Base-by-base conservation (phyloP, 92 coral and sea anemone genomes). In the Desmophyllum pertusum region DNA sequence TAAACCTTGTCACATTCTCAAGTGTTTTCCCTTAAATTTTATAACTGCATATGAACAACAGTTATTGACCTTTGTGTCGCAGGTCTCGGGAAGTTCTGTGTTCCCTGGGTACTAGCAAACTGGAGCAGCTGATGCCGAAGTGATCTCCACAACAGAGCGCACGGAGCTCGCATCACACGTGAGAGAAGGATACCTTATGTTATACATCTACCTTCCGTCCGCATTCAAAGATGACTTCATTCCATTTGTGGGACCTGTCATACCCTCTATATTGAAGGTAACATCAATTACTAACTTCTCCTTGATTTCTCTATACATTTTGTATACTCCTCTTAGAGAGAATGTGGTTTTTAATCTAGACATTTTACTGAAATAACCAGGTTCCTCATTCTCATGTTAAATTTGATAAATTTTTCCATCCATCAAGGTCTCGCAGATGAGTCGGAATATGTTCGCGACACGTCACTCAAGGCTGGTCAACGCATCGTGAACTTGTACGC, bases 71-170 rank as follows among this genome's bases (percentile, higher is more conserved):
- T 83, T 19, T 37, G 40, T 57, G 15, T 66, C 39, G 17, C 61
- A 96, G 99, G 99, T 85, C 93, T 96, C 53, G 95, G 98, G 99
- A 96, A 77, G 99, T 96, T 31, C 86, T 96, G 59, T 96, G 90
- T 80, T 94, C 98, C 61, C 83, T 96, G 90, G 99, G 98, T 50
- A 92, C 73, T 18, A 88, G 77, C 48, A 89, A 93, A 62, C 94
- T 96, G 8, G 95, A 95, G 73, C 90, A 93, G 65, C 85, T 96
- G 35, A 96, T 96, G 95, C 99, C 99, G 70, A 96, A 78, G 97
- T 96, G 71, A 95, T 96, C 21, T 73, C 98, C 31, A 93, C 99
- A 3, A 96, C 99, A 25, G 95, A 90, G 79, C 95, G 88, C 67
- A 55, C 85, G 27, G 99, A 96, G 70, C 84, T 96, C 31, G 95